Conservation (phyloP, 2,888 invertebrate species). For the Drosophila antonietae region DNA sequence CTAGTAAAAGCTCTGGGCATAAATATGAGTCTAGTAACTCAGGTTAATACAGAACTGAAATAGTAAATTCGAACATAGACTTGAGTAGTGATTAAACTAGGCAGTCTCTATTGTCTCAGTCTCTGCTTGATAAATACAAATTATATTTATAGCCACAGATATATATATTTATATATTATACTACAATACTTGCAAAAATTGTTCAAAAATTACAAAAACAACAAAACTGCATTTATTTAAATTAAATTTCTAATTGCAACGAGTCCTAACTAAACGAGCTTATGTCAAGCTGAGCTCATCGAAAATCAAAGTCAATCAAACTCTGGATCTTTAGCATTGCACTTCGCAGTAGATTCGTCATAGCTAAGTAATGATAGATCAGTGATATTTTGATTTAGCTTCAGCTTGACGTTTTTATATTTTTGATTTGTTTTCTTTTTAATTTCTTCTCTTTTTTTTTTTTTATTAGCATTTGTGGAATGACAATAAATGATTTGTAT, state of each 20-base stretch:
- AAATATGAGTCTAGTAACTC: no score
- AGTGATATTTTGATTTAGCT: conserved; percentile 32
- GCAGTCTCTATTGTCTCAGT: no score
- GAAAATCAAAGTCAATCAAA: conserved; percentile 29
- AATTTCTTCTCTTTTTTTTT: not conserved
- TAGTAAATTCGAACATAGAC: no score
- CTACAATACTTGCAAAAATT: no score
- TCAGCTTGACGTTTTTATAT: conserved; percentile 3
- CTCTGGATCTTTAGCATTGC: not conserved
- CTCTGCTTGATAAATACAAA: no score
- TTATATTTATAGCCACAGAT: no score
- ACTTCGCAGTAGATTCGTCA: conserved; percentile 27
- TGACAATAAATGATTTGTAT: conserved; percentile 31
- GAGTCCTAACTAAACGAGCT: conserved; percentile 1
- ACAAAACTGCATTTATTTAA: not conserved
- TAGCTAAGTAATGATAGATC: conserved; percentile 30
- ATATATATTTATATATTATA: no score
- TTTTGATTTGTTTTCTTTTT: conserved; percentile 7
- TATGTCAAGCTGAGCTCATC: conserved; percentile 15
- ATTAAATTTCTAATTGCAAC: not conserved
- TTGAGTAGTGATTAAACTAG: no score
- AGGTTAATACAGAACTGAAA: no score
- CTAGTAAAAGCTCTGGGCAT: no score
- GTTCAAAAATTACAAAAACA: no score
- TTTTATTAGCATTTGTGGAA: conserved; percentile 21